Evolutionary conservation across 30 jellyfish, hydroid and myxozoan genomes (phyloP), one percentile per base, ranked within the genome.

Genomic region (Cassiopea andromeda): DNA sequence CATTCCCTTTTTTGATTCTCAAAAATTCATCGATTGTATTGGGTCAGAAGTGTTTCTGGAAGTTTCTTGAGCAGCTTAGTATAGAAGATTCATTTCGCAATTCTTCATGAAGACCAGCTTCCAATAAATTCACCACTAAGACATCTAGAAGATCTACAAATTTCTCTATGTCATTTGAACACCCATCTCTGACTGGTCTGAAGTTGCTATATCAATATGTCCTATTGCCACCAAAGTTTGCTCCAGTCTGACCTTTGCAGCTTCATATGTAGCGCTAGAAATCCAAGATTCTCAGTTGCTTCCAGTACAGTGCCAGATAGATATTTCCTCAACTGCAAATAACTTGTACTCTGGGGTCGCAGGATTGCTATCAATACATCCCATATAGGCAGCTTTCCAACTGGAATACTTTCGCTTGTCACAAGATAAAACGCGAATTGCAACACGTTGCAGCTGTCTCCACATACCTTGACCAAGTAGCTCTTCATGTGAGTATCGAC

Each of bases 21-120:
- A 59, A 27, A 93, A 44, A 93, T 70, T 97, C 97, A 93, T 43
- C 95, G 92, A 49, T 83, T 82, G 87, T 89, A 87, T 38, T 84
- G 85, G 46, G 89, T 77, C 80, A 93, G 92, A 95, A 93, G 64
- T 60, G 86, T 75, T 49, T 92, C 97, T 79, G 98, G 87, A 12
- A 87, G 82, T 49, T 92, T 92, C 90, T 75, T 92, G 75, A 76
- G 93, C 38, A 92, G 88, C 67, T 81, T 87, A 69, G 74, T 58
- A 83, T 85, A 85, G 80, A 92, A 61, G 97, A 79, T 60, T 94
- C 97, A 83, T 78, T 81, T 44, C 97, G 93, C 73, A 93, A 78
- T 72, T 93, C 95, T 79, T 74, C 97, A 13, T 74, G 75, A 1
- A 92, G 88, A 66, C 92, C 92, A 1, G 91, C 66, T 85, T 88